These are phyloP conservation scores for Neoarius graeffei DNA, from an alignment of 2,113 vertebrate genomes.

Conservation along the genomic window DNA sequence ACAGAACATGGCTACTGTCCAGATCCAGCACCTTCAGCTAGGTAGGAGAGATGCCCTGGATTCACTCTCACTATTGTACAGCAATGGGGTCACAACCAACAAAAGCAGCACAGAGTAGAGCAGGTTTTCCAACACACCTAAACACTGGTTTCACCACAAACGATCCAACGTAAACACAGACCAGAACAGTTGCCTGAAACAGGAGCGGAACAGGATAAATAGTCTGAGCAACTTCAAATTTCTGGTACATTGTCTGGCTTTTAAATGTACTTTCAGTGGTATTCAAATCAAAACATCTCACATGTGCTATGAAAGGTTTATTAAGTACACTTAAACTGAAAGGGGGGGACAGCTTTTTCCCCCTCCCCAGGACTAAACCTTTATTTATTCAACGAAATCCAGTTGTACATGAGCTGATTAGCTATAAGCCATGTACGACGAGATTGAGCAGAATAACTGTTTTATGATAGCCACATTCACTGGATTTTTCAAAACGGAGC, in stretches of 20 bases:
- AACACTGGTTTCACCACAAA: slow-evolving; percentile 20
- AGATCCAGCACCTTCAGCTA: slow-evolving; percentile 6
- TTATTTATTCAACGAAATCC: too few species aligned
- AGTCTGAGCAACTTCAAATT: slow-evolving; percentile 1
- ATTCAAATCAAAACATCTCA: slow-evolving; percentile 12
- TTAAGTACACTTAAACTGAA: background rate
- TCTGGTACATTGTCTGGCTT: background rate
- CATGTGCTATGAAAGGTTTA: background rate
- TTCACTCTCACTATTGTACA: slow-evolving; percentile 19
- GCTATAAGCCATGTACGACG: too few species aligned
- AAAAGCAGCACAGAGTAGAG: background rate
- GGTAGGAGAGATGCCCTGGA: slow-evolving; percentile 29
- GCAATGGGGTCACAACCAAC: slow-evolving; percentile 31
- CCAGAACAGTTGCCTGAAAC: background rate
- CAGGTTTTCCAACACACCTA: slow-evolving; percentile 27
- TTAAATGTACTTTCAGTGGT: background rate
- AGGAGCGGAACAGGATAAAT: background rate
- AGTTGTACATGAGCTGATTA: too few species aligned
- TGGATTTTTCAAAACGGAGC: too few species aligned
- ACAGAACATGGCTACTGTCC: background rate
- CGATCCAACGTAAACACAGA: slow-evolving; percentile 31
- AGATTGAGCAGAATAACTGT: too few species aligned
- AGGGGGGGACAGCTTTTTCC: too few species aligned
- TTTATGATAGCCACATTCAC: too few species aligned
- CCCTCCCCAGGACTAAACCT: background rate